phyloP scores from a whole-genome alignment of 1,140 invertebrate genomes.

The Drosophila carrolli region DNA sequence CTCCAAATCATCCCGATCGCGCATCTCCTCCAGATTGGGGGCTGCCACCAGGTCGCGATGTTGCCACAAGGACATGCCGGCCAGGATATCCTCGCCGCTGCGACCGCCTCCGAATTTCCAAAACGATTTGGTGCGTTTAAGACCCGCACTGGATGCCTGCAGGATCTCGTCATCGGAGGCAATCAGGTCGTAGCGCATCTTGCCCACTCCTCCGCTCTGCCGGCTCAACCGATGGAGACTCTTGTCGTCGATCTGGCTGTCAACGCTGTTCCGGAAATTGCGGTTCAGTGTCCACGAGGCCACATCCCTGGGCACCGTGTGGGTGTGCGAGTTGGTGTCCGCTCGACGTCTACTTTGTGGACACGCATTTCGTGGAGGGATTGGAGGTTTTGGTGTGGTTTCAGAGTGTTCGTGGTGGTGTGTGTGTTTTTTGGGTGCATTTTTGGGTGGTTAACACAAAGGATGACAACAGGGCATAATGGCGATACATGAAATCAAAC shows the following conservation, averaged over 20 bases:
- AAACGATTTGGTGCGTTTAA: slow-evolving; percentile 93
- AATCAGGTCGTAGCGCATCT: slow-evolving; percentile 85
- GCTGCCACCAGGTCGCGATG: slow-evolving; percentile 91
- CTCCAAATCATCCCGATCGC: slow-evolving; percentile 77
- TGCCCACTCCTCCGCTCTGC: slow-evolving; percentile 57
- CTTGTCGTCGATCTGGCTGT: slow-evolving; percentile 80
- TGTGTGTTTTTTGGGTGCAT: slow-evolving; percentile 22
- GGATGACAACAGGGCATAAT: slow-evolving; percentile 58
- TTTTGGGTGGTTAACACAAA: slow-evolving; percentile 62
- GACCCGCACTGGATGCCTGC: slow-evolving; percentile 81
- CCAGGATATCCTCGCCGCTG: slow-evolving; percentile 88
- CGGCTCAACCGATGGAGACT: slow-evolving; percentile 66
- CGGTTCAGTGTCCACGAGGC: slow-evolving; percentile 80
- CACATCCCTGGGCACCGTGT: slow-evolving; percentile 72
- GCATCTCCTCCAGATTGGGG: slow-evolving; percentile 84
- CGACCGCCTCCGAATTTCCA: slow-evolving; percentile 90
- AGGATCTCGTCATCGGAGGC: slow-evolving; percentile 82
- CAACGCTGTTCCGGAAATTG: slow-evolving; percentile 80
- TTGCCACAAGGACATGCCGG: slow-evolving; percentile 94
- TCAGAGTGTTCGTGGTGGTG: slow-evolving; percentile 9
- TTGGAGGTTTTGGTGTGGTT: slow-evolving; percentile 9
- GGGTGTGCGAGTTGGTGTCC: slow-evolving; percentile 71
- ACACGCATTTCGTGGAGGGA: neutral
- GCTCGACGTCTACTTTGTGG: slow-evolving; percentile 63
- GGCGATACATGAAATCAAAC: slow-evolving; percentile 71